A percentile compares a stretch with the other conserved stretches of the same genome.
Evolutionary conservation across 2,113 vertebrate genomes (phyloP).

Genomic region (Paramisgurnus dabryanus): DNA sequence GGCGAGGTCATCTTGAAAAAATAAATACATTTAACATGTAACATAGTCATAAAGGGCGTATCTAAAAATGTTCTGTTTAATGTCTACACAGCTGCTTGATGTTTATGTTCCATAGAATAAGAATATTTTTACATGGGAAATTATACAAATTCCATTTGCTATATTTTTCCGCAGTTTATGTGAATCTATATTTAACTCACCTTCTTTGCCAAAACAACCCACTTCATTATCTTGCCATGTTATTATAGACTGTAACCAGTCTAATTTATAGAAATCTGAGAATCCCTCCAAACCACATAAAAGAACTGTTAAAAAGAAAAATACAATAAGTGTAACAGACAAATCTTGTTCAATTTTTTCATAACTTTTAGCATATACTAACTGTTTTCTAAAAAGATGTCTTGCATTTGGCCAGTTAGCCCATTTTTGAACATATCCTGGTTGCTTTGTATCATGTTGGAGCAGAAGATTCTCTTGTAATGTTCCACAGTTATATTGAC

Average conservation of each 20-base stretch:
- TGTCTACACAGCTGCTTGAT: background rate
- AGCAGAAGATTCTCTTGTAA: conserved; percentile 81
- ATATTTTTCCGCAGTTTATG: background rate
- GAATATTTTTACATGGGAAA: too few species aligned
- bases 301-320: conserved; percentile 69
- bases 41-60: too few species aligned
- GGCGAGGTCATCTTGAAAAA: conserved; percentile 64
- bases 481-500: conserved; percentile 71
- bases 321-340: background rate
- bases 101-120: background rate
- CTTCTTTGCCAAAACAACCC: conserved; percentile 80
- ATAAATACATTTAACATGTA: background rate
- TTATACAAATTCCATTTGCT: too few species aligned
- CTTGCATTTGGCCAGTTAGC: conserved; percentile 65
- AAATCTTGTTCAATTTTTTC: background rate
- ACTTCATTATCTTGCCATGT: conserved; percentile 73
- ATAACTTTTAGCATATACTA: conserved; percentile 40
- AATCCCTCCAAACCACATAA: conserved; percentile 81
- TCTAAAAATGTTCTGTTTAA: background rate
- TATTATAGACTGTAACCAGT: conserved; percentile 80
- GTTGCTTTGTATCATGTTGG: conserved; percentile 87
- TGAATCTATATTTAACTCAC: conserved; percentile 64
- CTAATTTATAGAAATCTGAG: conserved; percentile 80
- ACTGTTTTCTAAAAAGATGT: conserved; percentile 86
- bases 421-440: conserved; percentile 63